Conservation (phyloP, 2,113 vertebrate species). For the Phyllostomus discolor region DNA sequence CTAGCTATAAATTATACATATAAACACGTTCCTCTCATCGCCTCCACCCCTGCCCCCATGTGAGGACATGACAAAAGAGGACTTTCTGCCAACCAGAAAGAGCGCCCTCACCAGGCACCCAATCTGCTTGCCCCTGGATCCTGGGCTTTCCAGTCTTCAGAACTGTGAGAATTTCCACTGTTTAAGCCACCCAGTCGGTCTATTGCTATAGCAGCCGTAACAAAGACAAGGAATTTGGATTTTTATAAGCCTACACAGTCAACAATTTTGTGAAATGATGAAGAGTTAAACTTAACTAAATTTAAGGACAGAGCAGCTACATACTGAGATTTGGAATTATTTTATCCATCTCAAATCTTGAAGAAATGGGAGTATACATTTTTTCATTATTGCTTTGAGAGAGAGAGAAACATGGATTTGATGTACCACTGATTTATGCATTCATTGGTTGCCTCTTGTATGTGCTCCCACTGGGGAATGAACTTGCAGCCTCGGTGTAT, state of each 20-base stretch:
- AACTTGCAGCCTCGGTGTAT: no score
- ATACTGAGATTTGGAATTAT: not conserved
- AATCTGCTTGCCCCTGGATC: not conserved
- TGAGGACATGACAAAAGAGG: not conserved
- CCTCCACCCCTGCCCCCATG: not conserved
- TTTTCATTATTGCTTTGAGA: no score
- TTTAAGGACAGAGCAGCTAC: not conserved
- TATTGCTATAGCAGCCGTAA: not conserved
- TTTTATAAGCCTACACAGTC: not conserved
- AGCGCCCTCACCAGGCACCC: not conserved
- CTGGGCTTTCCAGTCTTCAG: not conserved
- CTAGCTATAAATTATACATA: not conserved
- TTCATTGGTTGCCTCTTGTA: no score
- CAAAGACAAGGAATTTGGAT: not conserved
- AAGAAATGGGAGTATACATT: not conserved
- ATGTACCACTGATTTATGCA: no score
- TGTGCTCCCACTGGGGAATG: no score
- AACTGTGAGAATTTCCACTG: not conserved
- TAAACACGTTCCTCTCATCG: not conserved
- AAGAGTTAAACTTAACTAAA: not conserved
- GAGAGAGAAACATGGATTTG: no score
- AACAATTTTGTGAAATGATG: not conserved
- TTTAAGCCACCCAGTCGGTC: not conserved
- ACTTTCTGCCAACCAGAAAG: not conserved
- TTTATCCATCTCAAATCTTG: not conserved